These are phyloP conservation scores for Ctenomys sociabilis DNA, from an alignment of 2,113 vertebrate species.

Conservation along the genomic window DNA sequence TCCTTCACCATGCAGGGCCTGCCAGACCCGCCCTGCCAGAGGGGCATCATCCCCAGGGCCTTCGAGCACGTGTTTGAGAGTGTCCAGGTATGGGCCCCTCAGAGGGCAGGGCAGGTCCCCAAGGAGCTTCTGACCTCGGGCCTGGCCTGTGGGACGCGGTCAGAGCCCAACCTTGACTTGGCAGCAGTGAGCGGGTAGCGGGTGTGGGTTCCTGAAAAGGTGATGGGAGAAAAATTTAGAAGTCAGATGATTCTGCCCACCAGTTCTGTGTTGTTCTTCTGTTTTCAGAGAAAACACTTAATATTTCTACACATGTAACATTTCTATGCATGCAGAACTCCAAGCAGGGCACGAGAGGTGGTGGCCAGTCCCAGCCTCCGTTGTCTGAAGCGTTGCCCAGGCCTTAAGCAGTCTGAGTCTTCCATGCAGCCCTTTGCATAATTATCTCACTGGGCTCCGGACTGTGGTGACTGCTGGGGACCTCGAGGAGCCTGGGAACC, in stretches of 20 bases:
- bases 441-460: not conserved
- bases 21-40: constrained; percentile 85
- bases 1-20: constrained; percentile 95
- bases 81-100: constrained; percentile 86
- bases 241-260: not conserved
- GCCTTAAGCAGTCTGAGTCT: not conserved
- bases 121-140: not conserved
- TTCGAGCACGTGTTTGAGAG: constrained; percentile 95
- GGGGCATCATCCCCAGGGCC: constrained; percentile 91
- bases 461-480: not conserved
- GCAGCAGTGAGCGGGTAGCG: not conserved
- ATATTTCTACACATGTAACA: not conserved
- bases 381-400: not conserved
- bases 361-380: not conserved
- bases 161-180: accelerated
- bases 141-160: accelerated
- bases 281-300: not conserved
- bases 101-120: not conserved
- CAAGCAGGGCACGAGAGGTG: accelerated
- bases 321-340: accelerated
- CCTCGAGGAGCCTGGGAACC: not conserved
- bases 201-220: not conserved
- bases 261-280: not conserved
- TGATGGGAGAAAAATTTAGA: not conserved
- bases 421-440: not conserved